Percentiles rank a stretch among this genome's conserved stretches.
These are phyloP conservation scores for Helicoverpa zea DNA, from an alignment of 1,140 invertebrate species.

Conservation along the genomic window DNA sequence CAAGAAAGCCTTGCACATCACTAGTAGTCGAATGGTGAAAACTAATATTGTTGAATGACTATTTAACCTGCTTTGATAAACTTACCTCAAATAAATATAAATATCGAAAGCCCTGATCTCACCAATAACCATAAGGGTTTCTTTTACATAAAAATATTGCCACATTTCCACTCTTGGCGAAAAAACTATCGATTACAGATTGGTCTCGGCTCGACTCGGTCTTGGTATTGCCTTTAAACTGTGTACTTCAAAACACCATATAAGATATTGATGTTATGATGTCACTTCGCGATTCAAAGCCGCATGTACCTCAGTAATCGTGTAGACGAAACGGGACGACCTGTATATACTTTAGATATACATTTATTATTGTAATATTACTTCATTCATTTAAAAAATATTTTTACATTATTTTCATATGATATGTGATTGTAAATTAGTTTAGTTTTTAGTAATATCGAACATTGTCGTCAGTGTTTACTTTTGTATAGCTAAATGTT, in stretches of 20 bases:
- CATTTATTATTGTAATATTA: background rate
- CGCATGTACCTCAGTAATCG: conserved; percentile 44
- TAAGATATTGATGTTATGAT: background rate
- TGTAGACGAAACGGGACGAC: conserved; percentile 42
- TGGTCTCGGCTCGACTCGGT: conserved; percentile 10
- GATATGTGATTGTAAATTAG: background rate
- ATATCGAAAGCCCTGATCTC: background rate
- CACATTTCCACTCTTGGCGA: background rate
- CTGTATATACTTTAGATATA: conserved; percentile 26
- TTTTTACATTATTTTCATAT: conserved; percentile 9
- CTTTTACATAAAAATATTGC: background rate
- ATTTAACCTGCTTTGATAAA: too few relatives aligned
- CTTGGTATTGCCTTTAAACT: conserved; percentile 18
- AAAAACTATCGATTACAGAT: background rate
- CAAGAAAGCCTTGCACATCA: background rate
- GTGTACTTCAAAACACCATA: background rate
- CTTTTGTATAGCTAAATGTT: conserved; percentile 8
- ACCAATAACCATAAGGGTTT: background rate
- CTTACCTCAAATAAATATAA: too few relatives aligned
- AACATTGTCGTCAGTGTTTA: background rate
- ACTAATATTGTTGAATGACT: too few relatives aligned
- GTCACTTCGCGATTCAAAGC: conserved; percentile 34
- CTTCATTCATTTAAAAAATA: background rate
- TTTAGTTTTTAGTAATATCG: background rate
- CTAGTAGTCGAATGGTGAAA: too few relatives aligned